Evolutionary conservation across 2,888 invertebrate genomes (phyloP), one percentile per base, ranked within the genome.

Genomic region (Idaea aversata): DNA sequence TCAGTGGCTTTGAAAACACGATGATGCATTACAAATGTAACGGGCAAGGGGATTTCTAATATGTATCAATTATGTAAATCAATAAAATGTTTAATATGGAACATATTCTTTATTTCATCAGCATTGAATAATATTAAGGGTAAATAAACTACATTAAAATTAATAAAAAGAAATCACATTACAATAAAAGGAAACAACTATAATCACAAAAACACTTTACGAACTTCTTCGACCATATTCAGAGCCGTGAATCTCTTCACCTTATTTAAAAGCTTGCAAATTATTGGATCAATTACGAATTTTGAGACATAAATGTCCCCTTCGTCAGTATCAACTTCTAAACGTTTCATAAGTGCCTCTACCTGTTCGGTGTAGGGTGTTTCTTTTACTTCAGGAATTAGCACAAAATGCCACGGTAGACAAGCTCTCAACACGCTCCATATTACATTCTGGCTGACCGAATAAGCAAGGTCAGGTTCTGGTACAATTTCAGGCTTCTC

Each of bases 371-470:
- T 66, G 66, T 88, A 89, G 10, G 84, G 82, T 36, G 88, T 88
- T 4, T 66, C 71, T 58, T 75, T 84, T 61, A 80, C 76, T 69
- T 90, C 87, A 0, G 89, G 86, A n/a, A 84, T 34, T 35, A 88
- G 70, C 16, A 77, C 72, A 64, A 91, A 93, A 69, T 91, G 88
- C 88, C 91, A 91, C 0, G 93, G 93, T 63, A 93, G 77, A 67
- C 88, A 91, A 61, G 88, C 85, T 36, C 77, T 78, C 7, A 93
- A 75, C 15, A 93, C 82, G 64, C 89, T 93, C 90, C 89, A 90
- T 70, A 93, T 88, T 15, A 84, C 85, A 1, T 80, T 67, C 74
- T 90, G 90, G 66, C 83, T 85, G 10, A 93, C 86, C 15, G 85
- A 76, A 66, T 93, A 93, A 1, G 75, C 81, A 64, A 91, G 62